Percentiles rank a stretch among this genome's conserved stretches.
Conservation (phyloP, 2,888 invertebrate species). For the Cistogaster globosa region DNA sequence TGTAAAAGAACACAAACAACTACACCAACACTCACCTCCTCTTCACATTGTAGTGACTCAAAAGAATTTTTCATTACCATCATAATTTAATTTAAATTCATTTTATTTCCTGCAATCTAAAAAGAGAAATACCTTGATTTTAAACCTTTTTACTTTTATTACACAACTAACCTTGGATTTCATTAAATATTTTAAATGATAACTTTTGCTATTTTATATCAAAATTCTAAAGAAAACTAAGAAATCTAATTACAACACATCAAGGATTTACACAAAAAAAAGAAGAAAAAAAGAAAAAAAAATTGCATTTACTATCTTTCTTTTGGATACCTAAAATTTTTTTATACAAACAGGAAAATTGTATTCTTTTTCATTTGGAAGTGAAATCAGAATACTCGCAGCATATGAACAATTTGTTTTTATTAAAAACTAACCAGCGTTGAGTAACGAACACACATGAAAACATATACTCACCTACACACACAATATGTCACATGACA, state of each 20-base stretch:
- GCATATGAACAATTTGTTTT: slow-evolving; percentile 58
- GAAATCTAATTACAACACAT: slow-evolving; percentile 64
- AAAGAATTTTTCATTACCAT: neutral
- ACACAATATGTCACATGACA: slow-evolving; percentile 69
- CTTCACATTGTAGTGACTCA: neutral
- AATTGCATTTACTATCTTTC: slow-evolving; percentile 6
- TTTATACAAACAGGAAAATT: slow-evolving; percentile 4
- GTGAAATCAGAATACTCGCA: slow-evolving; percentile 56
- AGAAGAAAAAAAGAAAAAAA: neutral
- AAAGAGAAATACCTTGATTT: slow-evolving; percentile 10
- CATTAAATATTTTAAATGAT: slow-evolving; percentile 34
- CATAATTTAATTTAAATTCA: slow-evolving; percentile 6
- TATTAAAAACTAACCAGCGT: slow-evolving; percentile 54
- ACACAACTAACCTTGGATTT: slow-evolving; percentile 6
- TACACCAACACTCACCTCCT: neutral
- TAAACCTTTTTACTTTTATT: neutral
- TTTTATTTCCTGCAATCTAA: neutral
- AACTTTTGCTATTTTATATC: slow-evolving; percentile 40
- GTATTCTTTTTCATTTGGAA: slow-evolving; percentile 34
- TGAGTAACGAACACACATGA: slow-evolving; percentile 19
- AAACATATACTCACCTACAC: neutral
- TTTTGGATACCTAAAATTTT: slow-evolving; percentile 24
- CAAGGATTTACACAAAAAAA: slow-evolving; percentile 35
- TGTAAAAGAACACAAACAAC: neutral
- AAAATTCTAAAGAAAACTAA: slow-evolving; percentile 31